Evolutionary conservation across 2,888 invertebrate species (phyloP), one percentile per base, ranked within the genome.

Genomic region (Asteroscopus sphinx): DNA sequence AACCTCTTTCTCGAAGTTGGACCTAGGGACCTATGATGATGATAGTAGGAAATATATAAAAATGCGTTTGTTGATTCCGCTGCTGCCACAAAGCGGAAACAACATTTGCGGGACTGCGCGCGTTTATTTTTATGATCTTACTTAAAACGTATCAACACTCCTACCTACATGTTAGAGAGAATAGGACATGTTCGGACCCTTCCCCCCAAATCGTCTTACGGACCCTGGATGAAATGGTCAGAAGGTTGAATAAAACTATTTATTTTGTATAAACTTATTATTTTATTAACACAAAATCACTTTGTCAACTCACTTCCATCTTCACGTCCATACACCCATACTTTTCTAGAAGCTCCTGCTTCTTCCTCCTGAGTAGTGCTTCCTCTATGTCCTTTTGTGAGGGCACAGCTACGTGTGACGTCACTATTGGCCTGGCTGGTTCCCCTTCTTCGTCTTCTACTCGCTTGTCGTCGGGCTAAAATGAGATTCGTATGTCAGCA

Each of bases 301-400:
- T 11, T 35, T 49, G 85, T 92, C 90, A 92, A 78, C 91, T 92
- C 28, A 81, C 65, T 68, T 92, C 94, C 67, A 88, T 75, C 73
- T 92, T 94, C 13, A 94, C 90, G 41, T 95, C 95, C 77, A 91
- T 77, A 61, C 95, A 95, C 0, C 95, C 97, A 88, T 98, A 99
- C 89, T 97, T 97, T 76, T 97, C 97, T 59, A 99, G 86, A 36
- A 99, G 93, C 88, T 99, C 99, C 86, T 97, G 97, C 88, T 99
- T 99, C 88, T 98, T 98, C 80, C 98, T 96, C 68, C 96, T 95
- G 0, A 99, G 94, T 53, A 99, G 93, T 0, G 99, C 99, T 80
- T 97, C 97, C 85, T 99, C 99, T 65, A 99, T 97, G 87, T 99
- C 98, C 88, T 97, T 97, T 88, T 99, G 99, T 11, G 98, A 97